These are phyloP conservation scores for Kryphioiulus occultus DNA, from an alignment of 2,888 invertebrate species.

Conservation along the genomic window DNA sequence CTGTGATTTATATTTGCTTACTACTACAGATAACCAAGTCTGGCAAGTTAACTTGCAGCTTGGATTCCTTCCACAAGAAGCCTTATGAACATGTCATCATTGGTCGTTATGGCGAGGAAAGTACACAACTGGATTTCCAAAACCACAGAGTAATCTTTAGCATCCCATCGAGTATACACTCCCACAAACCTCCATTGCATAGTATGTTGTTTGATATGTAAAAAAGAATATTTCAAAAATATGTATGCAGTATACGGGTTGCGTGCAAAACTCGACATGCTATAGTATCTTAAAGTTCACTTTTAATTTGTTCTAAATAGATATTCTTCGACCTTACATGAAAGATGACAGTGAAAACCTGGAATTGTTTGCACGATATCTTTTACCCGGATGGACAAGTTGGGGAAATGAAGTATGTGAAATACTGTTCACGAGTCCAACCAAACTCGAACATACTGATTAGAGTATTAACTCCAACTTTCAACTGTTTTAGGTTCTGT, in stretches of 20 bases:
- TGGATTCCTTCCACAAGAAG: constrained; percentile 77
- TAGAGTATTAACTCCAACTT: not conserved
- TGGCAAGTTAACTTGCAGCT: constrained; percentile 74
- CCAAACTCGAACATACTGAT: not conserved
- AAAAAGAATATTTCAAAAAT: too few relatives aligned
- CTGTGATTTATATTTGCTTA: not conserved
- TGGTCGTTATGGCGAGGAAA: constrained; percentile 62
- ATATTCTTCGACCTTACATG: constrained; percentile 71
- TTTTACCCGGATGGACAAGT: constrained; percentile 83
- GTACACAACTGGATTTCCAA: constrained; percentile 57
- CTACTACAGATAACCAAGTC: constrained; percentile 70
- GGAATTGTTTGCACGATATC: constrained; percentile 91
- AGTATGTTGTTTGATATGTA: constrained; percentile 64
- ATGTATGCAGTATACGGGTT: too few relatives aligned
- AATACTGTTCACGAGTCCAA: not conserved
- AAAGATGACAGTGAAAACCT: constrained; percentile 71
- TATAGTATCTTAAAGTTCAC: constrained; percentile 27
- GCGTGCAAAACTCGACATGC: not conserved
- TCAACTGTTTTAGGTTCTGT: constrained; percentile 35
- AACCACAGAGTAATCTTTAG: constrained; percentile 75
- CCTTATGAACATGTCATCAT: constrained; percentile 85
- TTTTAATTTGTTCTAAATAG: constrained; percentile 62
- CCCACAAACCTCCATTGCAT: constrained; percentile 89
- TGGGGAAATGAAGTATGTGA: constrained; percentile 81
- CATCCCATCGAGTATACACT: constrained; percentile 90